phyloP scores from a whole-genome alignment of 1,140 invertebrate species.

The Brachionus manjavacas region DNA sequence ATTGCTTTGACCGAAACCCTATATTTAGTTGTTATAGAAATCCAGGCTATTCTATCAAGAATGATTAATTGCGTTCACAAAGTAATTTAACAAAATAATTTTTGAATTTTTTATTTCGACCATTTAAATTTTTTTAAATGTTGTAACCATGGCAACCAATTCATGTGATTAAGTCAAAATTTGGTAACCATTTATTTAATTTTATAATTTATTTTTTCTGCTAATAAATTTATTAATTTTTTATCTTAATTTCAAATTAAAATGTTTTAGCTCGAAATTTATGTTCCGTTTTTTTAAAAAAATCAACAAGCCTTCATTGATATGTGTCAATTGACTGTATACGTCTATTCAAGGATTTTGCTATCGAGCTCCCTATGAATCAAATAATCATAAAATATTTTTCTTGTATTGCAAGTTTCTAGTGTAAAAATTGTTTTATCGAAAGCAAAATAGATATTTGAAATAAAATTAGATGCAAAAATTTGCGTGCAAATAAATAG shows the following conservation, averaged over 20 bases:
- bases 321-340: not conserved
- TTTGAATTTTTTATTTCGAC: not conserved
- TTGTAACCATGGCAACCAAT: not conserved
- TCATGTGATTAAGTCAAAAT: not conserved
- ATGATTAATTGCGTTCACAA: not conserved
- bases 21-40: not conserved
- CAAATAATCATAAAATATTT: not conserved
- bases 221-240: not conserved
- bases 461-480: constrained; percentile 9
- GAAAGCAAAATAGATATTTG: constrained; percentile 17
- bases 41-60: not conserved
- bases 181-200: not conserved
- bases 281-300: not conserved
- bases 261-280: not conserved
- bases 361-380: not conserved
- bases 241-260: not conserved
- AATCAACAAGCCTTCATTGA: not conserved
- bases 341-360: not conserved
- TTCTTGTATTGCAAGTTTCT: not conserved
- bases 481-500: constrained; percentile 13
- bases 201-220: no score
- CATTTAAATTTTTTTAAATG: not conserved
- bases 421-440: not conserved
- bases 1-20: not conserved
- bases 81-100: not conserved